Evolutionary conservation across 2,888 invertebrate species (phyloP).

Genomic region (Cotesia congregata): DNA sequence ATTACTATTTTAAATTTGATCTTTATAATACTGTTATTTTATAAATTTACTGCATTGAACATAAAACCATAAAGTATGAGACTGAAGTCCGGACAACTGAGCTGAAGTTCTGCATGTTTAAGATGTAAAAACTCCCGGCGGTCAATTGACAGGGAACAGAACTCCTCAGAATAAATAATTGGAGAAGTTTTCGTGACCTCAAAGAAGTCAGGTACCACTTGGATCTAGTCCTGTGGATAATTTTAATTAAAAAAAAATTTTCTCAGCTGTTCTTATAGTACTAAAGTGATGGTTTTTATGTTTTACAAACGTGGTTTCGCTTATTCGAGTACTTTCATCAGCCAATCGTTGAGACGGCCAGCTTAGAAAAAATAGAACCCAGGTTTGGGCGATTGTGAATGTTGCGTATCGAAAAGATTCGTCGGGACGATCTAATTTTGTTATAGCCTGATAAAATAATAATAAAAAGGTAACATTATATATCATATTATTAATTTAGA

Average conservation of each 20-base stretch:
- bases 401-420: slow-evolving; percentile 49
- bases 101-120: slow-evolving; percentile 56
- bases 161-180: slow-evolving; percentile 52
- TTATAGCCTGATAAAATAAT: slow-evolving; percentile 43
- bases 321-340: slow-evolving; percentile 50
- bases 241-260: not conserved
- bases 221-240: slow-evolving; percentile 45
- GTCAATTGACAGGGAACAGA: slow-evolving; percentile 52
- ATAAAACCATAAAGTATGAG: slow-evolving; percentile 56
- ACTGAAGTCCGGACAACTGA: slow-evolving; percentile 51
- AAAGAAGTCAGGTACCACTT: slow-evolving; percentile 55
- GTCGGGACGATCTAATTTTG: slow-evolving; percentile 41
- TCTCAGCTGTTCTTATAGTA: not conserved
- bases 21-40: not conserved
- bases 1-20: too few species aligned
- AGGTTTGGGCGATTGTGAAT: slow-evolving; percentile 51
- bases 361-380: slow-evolving; percentile 49
- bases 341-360: slow-evolving; percentile 55
- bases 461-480: not conserved
- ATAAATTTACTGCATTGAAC: slow-evolving; percentile 48
- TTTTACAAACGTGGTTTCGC: slow-evolving; percentile 50
- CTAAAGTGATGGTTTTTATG: too few species aligned
- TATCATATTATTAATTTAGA: not conserved
- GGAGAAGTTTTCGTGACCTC: slow-evolving; percentile 50
- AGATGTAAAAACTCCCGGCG: slow-evolving; percentile 52